These are phyloP conservation scores for Podarcis cretensis DNA, from an alignment of 2,113 vertebrate genomes.

Conservation along the genomic window DNA sequence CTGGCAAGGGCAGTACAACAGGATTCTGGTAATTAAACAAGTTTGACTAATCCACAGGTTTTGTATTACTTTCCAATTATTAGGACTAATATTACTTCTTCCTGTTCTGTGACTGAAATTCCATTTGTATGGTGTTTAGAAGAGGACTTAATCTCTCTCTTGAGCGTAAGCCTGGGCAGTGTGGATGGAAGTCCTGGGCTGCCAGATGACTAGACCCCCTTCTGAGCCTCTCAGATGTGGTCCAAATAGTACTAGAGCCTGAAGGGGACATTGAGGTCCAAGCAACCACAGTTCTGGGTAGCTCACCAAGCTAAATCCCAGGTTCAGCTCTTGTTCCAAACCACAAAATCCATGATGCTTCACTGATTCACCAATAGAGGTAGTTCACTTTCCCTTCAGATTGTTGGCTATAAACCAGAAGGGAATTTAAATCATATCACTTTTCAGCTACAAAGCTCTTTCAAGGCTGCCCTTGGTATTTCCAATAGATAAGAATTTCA, in stretches of 20 bases:
- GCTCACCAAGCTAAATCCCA: neutral
- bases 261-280: neutral
- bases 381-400: neutral
- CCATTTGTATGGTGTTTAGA: neutral
- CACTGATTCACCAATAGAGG: neutral
- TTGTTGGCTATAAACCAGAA: accelerated
- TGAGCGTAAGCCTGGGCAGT: no score
- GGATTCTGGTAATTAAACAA: neutral
- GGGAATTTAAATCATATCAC: neutral
- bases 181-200: no score
- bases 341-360: neutral
- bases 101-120: neutral
- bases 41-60: neutral
- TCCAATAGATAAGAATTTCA: slow-evolving; percentile 71
- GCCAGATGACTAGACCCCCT: no score
- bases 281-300: neutral
- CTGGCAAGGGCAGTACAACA: neutral
- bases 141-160: neutral
- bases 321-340: neutral
- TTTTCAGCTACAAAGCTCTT: slow-evolving; percentile 11
- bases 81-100: no score
- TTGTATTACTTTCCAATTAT: neutral
- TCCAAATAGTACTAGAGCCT: neutral
- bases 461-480: slow-evolving; percentile 66
- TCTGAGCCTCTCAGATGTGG: neutral